Evolutionary conservation across 2,113 vertebrate genomes (phyloP).

Genomic region (Montifringilla adamsi): DNA sequence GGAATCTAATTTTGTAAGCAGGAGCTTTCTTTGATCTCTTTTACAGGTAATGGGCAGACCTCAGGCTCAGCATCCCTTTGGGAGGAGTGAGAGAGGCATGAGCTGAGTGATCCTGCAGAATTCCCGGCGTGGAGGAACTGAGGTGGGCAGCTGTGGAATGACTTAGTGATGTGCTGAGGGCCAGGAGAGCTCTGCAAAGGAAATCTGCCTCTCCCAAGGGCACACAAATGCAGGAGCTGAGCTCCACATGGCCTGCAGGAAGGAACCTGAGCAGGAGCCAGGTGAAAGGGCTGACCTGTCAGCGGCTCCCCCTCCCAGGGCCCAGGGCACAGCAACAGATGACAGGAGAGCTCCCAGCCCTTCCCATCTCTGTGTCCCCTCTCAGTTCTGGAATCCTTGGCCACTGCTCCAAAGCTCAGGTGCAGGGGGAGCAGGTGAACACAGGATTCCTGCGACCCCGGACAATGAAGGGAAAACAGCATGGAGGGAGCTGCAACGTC

Average conservation of each 20-base stretch:
- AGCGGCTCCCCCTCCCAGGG: background rate
- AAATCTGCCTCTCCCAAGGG: background rate
- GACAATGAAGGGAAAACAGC: background rate
- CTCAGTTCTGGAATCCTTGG: background rate
- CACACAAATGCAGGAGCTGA: background rate
- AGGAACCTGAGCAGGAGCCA: background rate
- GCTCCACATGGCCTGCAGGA: background rate
- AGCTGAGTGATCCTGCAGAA: background rate
- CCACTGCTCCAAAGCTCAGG: background rate
- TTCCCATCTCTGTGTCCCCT: background rate
- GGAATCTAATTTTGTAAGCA: background rate
- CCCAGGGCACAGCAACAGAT: background rate
- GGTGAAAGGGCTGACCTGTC: background rate
- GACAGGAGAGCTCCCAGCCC: background rate
- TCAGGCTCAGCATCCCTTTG: background rate
- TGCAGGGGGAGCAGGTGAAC: background rate
- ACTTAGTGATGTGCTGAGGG: fast-evolving
- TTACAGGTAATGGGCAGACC: background rate
- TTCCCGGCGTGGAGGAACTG: background rate
- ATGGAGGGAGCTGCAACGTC: fast-evolving
- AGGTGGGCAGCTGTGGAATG: background rate
- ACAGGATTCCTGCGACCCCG: background rate
- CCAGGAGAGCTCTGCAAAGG: background rate
- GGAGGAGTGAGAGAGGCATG: background rate
- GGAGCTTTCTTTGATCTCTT: background rate